phyloP scores from a whole-genome alignment of 35 echinoderm and acorn worm genomes.

The Patiria miniata region DNA sequence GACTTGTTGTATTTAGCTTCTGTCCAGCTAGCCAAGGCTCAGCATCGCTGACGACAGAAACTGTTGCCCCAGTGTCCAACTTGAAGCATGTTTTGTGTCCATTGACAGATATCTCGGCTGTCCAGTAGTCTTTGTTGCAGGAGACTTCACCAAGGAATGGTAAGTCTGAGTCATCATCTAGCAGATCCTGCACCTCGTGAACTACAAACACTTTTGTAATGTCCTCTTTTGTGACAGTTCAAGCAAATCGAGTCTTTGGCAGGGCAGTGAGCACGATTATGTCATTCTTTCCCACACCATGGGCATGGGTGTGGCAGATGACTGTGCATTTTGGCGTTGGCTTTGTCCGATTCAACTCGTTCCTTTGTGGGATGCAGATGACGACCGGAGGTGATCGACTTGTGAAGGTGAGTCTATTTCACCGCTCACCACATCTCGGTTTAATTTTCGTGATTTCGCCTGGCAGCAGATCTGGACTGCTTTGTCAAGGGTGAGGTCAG shows the following conservation, averaged over 20 bases:
- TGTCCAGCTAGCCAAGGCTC: slow-evolving; percentile 9
- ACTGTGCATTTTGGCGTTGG: no score
- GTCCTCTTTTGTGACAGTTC: neutral
- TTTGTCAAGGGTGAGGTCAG: neutral
- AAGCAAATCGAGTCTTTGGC: neutral
- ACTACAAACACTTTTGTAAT: neutral
- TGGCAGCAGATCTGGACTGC: neutral
- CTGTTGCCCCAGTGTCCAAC: slow-evolving; percentile 28
- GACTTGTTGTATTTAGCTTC: neutral
- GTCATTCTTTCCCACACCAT: neutral
- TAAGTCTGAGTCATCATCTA: neutral
- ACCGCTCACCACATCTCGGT: neutral
- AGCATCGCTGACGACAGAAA: slow-evolving; percentile 9
- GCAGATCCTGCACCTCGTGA: neutral
- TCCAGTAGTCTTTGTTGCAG: slow-evolving; percentile 39
- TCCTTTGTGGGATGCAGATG: neutral
- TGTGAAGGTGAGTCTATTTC: neutral
- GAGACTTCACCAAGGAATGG: slow-evolving; percentile 22
- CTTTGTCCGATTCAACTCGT: neutral
- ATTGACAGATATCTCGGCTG: slow-evolving; percentile 1
- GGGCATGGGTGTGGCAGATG: neutral
- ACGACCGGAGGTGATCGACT: neutral
- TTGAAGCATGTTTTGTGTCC: slow-evolving; percentile 27
- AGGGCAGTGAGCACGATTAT: neutral
- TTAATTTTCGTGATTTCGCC: neutral